Evolutionary conservation across 2,888 invertebrate species (phyloP).

Genomic region (Euplexia lucipara): DNA sequence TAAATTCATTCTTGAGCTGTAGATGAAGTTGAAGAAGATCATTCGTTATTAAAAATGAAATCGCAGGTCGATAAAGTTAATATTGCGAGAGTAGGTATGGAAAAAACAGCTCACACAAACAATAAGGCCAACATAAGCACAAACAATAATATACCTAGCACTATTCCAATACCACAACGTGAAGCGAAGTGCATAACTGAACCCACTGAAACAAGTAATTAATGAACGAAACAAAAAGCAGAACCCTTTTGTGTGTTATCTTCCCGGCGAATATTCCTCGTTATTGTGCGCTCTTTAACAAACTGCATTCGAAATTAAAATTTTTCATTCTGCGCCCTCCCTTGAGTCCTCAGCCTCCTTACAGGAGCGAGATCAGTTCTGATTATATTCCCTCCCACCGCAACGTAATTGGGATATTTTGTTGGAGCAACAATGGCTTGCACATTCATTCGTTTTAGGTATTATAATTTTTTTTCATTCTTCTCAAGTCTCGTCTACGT

Average conservation of each 20-base stretch:
- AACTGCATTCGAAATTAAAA: conserved; percentile 91
- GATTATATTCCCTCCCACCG: conserved; percentile 87
- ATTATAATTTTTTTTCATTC: conserved; percentile 80
- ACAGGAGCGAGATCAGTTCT: conserved; percentile 84
- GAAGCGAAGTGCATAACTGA: conserved; percentile 65
- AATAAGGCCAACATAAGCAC: conserved; percentile 4
- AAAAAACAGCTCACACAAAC: background rate
- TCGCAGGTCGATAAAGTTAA: no score
- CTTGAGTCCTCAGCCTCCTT: conserved; percentile 65
- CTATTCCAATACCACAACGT: conserved; percentile 45
- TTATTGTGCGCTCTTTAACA: conserved; percentile 89
- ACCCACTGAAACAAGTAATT: conserved; percentile 82
- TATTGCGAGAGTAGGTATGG: no score
- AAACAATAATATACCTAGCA: conserved; percentile 6
- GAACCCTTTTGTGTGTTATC: conserved; percentile 87
- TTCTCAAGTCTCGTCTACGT: conserved; percentile 61
- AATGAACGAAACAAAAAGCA: conserved; percentile 79
- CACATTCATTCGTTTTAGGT: conserved; percentile 88
- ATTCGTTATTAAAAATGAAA: background rate
- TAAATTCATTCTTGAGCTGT: no score
- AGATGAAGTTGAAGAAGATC: no score
- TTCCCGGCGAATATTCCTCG: conserved; percentile 81
- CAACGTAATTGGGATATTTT: conserved; percentile 90
- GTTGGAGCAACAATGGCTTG: conserved; percentile 86
- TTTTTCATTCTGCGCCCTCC: conserved; percentile 85